A percentile compares a stretch with the other conserved stretches of the same genome.
These are phyloP conservation scores for Amblyopsis hoosieri DNA, from an alignment of 2,797 vertebrate species.

Conservation along the genomic window DNA sequence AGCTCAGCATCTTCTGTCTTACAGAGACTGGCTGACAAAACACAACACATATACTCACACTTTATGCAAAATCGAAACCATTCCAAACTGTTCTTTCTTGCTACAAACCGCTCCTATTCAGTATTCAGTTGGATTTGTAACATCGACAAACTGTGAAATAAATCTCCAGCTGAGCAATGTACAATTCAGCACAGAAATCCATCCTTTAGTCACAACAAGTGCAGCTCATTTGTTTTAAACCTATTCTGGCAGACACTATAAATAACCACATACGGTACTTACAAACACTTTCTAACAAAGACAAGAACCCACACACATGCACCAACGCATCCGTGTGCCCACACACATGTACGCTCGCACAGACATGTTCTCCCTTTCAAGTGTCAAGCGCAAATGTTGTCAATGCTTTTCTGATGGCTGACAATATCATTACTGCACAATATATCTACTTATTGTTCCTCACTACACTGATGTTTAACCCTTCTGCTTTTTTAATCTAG, in stretches of 20 bases:
- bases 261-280: constrained; percentile 57
- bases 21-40: neutral
- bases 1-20: constrained; percentile 27
- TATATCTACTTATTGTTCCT: constrained; percentile 26
- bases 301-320: constrained; percentile 13
- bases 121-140: constrained; percentile 35
- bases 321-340: neutral
- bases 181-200: constrained; percentile 42
- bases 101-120: constrained; percentile 44
- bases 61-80: constrained; percentile 14
- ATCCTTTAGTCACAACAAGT: constrained; percentile 50
- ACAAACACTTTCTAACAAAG: constrained; percentile 5
- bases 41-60: constrained; percentile 6
- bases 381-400: constrained; percentile 48
- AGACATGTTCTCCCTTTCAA: constrained; percentile 37
- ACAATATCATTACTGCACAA: constrained; percentile 18
- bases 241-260: constrained; percentile 61
- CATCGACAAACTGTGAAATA: constrained; percentile 43
- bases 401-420: constrained; percentile 32
- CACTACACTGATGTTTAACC: constrained; percentile 37
- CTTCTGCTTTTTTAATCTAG: constrained; percentile 35
- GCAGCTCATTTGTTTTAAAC: constrained; percentile 57
- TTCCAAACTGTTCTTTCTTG: constrained; percentile 36
- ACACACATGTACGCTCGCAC: constrained; percentile 1
- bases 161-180: constrained; percentile 35